Evolutionary conservation across 2,888 invertebrate species (phyloP), one percentile per base, ranked within the genome.

Genomic region (Cephalotes varians): DNA sequence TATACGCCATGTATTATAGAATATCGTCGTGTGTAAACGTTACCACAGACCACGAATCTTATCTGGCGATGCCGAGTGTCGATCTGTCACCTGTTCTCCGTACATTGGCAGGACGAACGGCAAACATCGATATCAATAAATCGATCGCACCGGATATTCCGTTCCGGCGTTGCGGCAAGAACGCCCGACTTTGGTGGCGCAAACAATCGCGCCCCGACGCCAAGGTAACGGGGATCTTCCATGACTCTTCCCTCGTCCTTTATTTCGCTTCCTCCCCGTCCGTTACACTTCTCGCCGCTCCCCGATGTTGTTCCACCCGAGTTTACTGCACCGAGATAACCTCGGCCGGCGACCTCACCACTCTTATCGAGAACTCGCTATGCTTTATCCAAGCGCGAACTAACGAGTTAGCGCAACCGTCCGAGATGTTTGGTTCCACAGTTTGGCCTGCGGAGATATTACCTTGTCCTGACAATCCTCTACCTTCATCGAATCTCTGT

Each of bases 261-360:
- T 34, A 40, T 49, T 25, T 34, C 21, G 40, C 73, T 58, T 51
- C 49, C 65, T 76, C 82, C 74, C 83, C 73, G n/a, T 56, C 37
- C 58, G 58, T 81, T 31, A 37, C 25, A 47, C 69, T 58, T 60
- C 60, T 47, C 40, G 25, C 76, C 72, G 73, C 54, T 82, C 82
- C 37, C 83, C 90, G 86, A 91, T 92, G 92, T 93, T 93, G 92
- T 92, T 92, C 90, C 91, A 88, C 90, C 89, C 88, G 88, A 93
- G 93, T 94, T 94, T 93, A 94, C 92, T 92, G 93, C 92, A 88
- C 87, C 83, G 90, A 93, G 94, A 94, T 94, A 94, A 94, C 93
- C 93, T 87, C 88, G 83, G 84, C 85, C 88, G 85, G 85, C 91
- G 91, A 92, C 91, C 92, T 90, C 87, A 85, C 88, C 89, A 88